phyloP scores from a whole-genome alignment of 2,888 invertebrate species.

The Zaprionus lineosus region DNA sequence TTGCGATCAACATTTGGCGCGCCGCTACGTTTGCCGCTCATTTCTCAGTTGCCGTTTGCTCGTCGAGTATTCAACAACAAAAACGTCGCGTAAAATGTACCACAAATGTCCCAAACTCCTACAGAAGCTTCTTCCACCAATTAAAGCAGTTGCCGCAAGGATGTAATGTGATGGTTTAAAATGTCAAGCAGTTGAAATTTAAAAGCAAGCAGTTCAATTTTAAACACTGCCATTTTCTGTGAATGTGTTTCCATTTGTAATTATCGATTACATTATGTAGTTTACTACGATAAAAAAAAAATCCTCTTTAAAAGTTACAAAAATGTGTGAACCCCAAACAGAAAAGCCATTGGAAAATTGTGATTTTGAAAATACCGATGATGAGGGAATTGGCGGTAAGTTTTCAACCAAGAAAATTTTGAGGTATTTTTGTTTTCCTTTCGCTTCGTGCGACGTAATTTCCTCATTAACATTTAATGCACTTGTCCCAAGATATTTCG shows the following conservation, averaged over 20 bases:
- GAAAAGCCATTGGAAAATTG: constrained; percentile 17
- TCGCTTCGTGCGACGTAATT: constrained; percentile 44
- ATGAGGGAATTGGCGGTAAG: constrained; percentile 74
- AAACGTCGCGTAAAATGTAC: constrained; percentile 36
- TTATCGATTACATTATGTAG: too few relatives aligned
- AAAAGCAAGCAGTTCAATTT: constrained; percentile 8
- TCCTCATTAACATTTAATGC: constrained; percentile 28
- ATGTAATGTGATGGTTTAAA: too few relatives aligned
- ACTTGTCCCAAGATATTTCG: constrained; percentile 34
- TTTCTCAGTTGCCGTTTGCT: constrained; percentile 35
- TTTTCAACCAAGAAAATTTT: constrained; percentile 6
- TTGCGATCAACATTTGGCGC: constrained; percentile 26
- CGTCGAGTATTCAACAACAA: constrained; percentile 36
- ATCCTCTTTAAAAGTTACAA: too few relatives aligned
- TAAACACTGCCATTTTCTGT: too few relatives aligned
- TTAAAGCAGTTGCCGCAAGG: constrained; percentile 9
- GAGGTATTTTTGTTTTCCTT: neutral
- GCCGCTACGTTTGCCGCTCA: constrained; percentile 19
- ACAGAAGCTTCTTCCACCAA: too few relatives aligned
- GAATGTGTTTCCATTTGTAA: too few relatives aligned
- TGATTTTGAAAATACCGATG: constrained; percentile 57
- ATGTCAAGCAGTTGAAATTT: constrained; percentile 19
- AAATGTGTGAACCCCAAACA: constrained; percentile 37
- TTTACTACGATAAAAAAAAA: too few relatives aligned
- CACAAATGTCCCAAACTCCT: constrained; percentile 12